Percentiles rank a stretch among this genome's conserved stretches.
Conservation (phyloP, 2,797 vertebrate species). For the Taeniopygia guttata region DNA sequence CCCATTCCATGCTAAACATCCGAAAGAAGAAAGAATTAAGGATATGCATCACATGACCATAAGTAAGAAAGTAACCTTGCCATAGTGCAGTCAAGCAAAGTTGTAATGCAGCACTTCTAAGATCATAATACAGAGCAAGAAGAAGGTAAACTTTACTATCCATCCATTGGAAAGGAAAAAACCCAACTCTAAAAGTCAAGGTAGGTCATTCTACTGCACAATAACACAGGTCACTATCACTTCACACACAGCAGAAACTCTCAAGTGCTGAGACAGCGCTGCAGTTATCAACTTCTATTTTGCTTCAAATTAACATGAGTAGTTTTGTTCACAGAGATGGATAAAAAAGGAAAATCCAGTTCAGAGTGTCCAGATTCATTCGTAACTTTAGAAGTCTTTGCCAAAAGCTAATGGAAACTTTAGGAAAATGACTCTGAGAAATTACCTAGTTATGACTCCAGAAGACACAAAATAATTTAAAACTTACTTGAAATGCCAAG, state of each 20-base stretch:
- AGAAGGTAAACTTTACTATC: background rate
- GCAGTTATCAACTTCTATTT: rapidly evolving
- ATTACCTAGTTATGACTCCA: background rate
- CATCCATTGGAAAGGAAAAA: background rate
- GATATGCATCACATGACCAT: background rate
- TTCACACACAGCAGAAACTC: background rate
- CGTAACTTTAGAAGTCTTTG: background rate
- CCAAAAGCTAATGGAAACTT: background rate
- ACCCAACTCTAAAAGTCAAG: background rate
- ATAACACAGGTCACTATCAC: background rate
- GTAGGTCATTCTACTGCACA: background rate
- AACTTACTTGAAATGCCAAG: background rate
- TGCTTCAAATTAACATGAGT: background rate
- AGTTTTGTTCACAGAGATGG: background rate
- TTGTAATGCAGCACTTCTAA: background rate
- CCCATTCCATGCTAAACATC: background rate
- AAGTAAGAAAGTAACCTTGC: background rate
- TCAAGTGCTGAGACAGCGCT: background rate
- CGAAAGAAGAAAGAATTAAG: background rate
- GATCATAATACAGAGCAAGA: background rate
- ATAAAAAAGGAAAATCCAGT: background rate
- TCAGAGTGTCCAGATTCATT: background rate
- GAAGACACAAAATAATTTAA: background rate
- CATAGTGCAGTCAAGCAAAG: background rate
- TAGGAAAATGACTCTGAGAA: background rate